A percentile compares a stretch with the other conserved stretches of the same genome.
Conservation (phyloP, 2,888 invertebrate species). For the Ferrisia virgata region DNA sequence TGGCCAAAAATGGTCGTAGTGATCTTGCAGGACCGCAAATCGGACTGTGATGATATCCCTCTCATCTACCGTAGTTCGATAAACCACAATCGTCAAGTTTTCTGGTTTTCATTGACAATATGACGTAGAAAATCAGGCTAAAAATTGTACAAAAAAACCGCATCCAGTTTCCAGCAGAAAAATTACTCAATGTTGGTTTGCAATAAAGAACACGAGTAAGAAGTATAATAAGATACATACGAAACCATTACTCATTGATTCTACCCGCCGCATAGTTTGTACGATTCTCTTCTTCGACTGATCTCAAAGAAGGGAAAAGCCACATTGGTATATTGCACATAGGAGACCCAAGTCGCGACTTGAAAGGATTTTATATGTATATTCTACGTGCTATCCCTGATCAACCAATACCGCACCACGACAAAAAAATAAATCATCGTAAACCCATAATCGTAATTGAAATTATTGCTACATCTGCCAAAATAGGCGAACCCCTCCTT, state of each 20-base stretch:
- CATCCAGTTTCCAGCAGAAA: too few species aligned
- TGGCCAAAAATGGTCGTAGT: too few species aligned
- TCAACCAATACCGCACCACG: background rate
- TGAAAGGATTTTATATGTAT: background rate
- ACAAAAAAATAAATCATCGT: conserved; percentile 7
- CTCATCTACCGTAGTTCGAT: too few species aligned
- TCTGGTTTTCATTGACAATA: too few species aligned
- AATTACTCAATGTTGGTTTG: too few species aligned
- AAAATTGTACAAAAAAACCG: too few species aligned
- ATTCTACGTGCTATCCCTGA: conserved; percentile 7
- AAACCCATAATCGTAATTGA: conserved; percentile 7
- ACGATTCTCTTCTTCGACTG: background rate
- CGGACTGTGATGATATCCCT: too few species aligned
- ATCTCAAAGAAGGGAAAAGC: background rate
- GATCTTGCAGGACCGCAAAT: too few species aligned
- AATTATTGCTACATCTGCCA: conserved; percentile 9
- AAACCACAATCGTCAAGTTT: too few species aligned
- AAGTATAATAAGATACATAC: background rate
- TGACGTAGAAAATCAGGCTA: too few species aligned
- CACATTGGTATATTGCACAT: background rate
- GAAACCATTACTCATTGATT: background rate
- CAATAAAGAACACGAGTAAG: background rate
- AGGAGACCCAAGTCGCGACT: background rate
- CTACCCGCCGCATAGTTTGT: background rate
- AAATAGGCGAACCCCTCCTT: background rate